Percentiles rank a stretch among this genome's conserved stretches.
These are phyloP conservation scores for Pimpla rufipes DNA, from an alignment of 2,888 invertebrate species.

Conservation along the genomic window DNA sequence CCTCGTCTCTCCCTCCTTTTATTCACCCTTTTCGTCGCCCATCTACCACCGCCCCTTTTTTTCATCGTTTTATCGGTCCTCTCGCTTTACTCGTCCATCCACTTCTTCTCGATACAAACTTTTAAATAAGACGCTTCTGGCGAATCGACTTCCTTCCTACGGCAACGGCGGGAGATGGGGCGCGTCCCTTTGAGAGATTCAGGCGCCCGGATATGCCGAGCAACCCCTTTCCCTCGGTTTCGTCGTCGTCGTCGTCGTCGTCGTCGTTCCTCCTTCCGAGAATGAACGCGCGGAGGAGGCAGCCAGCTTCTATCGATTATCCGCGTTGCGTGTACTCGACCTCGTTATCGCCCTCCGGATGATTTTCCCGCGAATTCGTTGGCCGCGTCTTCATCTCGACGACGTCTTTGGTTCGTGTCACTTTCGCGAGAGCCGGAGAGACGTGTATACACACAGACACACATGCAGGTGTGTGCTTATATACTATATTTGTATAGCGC, in stretches of 20 bases:
- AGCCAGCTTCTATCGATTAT: conserved; percentile 61
- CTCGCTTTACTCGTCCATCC: conserved; percentile 62
- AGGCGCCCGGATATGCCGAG: conserved; percentile 65
- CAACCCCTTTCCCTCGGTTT: conserved; percentile 57
- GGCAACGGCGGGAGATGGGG: conserved; percentile 67
- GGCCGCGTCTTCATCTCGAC: conserved; percentile 14
- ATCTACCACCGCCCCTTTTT: conserved; percentile 62
- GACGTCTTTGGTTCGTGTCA: conserved; percentile 33
- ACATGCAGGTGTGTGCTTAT: conserved; percentile 36
- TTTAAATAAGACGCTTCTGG: conserved; percentile 83
- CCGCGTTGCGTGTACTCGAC: conserved; percentile 76
- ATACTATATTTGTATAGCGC: conserved; percentile 69
- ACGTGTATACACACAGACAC: conserved; percentile 23
- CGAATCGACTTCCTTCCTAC: conserved; percentile 80
- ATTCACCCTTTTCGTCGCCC: conserved; percentile 67
- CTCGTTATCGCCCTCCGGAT: conserved; percentile 72
- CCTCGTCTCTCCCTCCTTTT: conserved; percentile 33
- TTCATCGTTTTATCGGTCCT: conserved; percentile 55
- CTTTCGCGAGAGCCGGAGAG: conserved; percentile 59
- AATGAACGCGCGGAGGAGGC: conserved; percentile 20
- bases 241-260: conserved; percentile 14
- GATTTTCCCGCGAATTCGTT: conserved; percentile 76
- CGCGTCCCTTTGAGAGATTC: conserved; percentile 60
- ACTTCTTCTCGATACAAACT: conserved; percentile 80
- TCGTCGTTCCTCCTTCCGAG: background rate